A percentile compares a stretch with the other conserved stretches of the same genome.
These are phyloP conservation scores for Odobenus rosmarus DNA, from an alignment of 2,113 vertebrate genomes.

Conservation along the genomic window DNA sequence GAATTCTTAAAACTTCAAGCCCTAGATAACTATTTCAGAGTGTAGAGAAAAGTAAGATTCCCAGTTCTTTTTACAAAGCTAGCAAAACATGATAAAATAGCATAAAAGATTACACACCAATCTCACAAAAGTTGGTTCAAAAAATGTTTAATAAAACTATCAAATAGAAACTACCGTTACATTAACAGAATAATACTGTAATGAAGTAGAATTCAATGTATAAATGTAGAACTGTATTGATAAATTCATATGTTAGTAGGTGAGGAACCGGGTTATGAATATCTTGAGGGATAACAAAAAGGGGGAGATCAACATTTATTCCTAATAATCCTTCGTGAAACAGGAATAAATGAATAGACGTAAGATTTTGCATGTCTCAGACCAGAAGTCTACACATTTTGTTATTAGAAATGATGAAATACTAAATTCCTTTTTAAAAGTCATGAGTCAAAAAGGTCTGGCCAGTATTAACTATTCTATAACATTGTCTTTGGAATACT, in stretches of 20 bases:
- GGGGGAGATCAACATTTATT: not conserved
- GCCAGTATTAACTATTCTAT: not conserved
- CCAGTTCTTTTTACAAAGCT: not conserved
- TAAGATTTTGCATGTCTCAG: constrained; percentile 26
- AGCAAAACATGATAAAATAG: not conserved
- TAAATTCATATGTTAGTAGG: not conserved
- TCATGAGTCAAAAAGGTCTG: constrained; percentile 5
- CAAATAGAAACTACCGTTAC: constrained; percentile 6
- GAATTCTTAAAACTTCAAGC: not conserved
- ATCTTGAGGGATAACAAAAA: not conserved
- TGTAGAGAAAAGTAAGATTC: not conserved
- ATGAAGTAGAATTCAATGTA: not conserved
- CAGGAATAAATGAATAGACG: not conserved
- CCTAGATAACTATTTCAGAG: not conserved
- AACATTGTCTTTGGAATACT: constrained; percentile 39
- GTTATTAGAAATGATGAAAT: not conserved
- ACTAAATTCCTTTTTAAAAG: constrained; percentile 48
- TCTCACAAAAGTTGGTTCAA: constrained; percentile 30
- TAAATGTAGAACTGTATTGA: not conserved
- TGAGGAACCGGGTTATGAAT: not conserved
- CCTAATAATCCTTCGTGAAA: constrained; percentile 20
- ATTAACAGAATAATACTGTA: constrained; percentile 11
- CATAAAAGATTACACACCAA: not conserved
- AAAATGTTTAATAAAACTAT: constrained; percentile 24
- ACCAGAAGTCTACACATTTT: constrained; percentile 39